phyloP scores from a whole-genome alignment of 2,888 invertebrate species.

The Tipula vernalis region DNA sequence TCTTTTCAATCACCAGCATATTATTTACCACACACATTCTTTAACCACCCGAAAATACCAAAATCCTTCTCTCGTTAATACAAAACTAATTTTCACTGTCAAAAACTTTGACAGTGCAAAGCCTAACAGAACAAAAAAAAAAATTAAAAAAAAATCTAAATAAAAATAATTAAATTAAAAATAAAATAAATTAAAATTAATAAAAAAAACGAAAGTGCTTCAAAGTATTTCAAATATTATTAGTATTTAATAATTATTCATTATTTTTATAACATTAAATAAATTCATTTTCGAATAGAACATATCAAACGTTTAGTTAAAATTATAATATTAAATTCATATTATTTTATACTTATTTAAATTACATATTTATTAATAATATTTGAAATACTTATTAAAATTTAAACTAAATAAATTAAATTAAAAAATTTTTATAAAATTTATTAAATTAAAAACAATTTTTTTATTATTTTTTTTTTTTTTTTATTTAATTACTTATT shows the following conservation, averaged over 20 bases:
- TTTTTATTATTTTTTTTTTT: neutral
- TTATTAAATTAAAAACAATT: neutral
- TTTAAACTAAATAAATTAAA: neutral
- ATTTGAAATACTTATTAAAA: neutral
- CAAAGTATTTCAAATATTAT: neutral
- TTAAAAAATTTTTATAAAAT: neutral
- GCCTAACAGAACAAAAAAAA: neutral
- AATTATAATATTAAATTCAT: neutral
- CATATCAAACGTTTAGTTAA: neutral
- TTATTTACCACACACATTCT: neutral
- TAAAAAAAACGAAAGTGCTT: neutral
- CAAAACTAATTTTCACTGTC: neutral
- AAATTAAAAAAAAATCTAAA: neutral
- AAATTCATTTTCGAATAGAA: neutral
- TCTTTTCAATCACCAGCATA: no score
- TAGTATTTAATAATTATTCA: neutral
- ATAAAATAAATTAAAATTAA: neutral
- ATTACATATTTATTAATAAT: neutral
- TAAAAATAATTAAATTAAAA: neutral
- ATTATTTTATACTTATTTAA: neutral
- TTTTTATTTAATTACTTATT: neutral
- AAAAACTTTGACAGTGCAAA: neutral
- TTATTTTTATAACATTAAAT: neutral
- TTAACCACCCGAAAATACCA: neutral
- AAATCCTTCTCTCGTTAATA: neutral